Percentiles rank a stretch among this genome's conserved stretches.
These are phyloP conservation scores for Caretta caretta DNA, from an alignment of 2,113 vertebrate species.

Conservation along the genomic window DNA sequence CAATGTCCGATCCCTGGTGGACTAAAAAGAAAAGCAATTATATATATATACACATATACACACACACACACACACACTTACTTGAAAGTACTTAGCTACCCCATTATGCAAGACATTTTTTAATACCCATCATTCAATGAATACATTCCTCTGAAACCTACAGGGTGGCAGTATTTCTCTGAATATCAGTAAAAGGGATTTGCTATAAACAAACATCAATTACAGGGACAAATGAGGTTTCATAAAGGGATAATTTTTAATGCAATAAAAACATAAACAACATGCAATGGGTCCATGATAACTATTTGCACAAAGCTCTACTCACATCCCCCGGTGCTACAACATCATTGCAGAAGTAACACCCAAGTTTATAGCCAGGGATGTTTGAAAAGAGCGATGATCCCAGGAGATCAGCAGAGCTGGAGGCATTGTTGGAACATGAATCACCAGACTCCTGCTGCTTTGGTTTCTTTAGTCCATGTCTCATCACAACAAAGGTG, in stretches of 20 bases:
- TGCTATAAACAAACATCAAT: neutral
- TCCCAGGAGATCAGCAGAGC: conserved; percentile 77
- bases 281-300: neutral
- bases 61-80: neutral
- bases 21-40: conserved; percentile 80
- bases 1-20: conserved; percentile 94
- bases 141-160: too few species aligned
- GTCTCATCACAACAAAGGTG: conserved; percentile 99
- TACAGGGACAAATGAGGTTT: rapidly evolving
- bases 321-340: conserved; percentile 98
- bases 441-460: conserved; percentile 71
- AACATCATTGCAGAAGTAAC: conserved; percentile 99
- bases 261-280: neutral
- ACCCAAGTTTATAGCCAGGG: conserved; percentile 95
- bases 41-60: neutral
- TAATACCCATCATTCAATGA: neutral
- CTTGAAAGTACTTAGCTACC: neutral
- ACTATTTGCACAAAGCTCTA: neutral
- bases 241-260: rapidly evolving
- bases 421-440: conserved; percentile 39
- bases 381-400: conserved; percentile 97
- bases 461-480: conserved; percentile 91
- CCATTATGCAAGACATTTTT: neutral
- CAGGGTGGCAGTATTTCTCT: neutral
- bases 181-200: neutral